These are phyloP conservation scores for Dendroctonus valens DNA, from an alignment of 1,140 invertebrate genomes.

Conservation along the genomic window DNA sequence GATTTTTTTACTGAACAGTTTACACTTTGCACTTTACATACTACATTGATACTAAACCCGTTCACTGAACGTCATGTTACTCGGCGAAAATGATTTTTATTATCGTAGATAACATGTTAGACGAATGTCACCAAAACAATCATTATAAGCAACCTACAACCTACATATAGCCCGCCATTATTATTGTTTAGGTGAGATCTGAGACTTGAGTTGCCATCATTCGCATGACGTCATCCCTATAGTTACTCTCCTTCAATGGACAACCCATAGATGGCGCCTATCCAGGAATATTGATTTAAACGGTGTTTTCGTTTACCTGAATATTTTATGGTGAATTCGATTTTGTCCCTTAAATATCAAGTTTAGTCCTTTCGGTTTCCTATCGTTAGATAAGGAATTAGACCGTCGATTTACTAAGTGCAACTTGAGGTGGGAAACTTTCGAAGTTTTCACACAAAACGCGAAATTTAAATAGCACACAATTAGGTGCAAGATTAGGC, in stretches of 20 bases:
- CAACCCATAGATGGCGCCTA: no score
- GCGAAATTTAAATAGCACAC: no score
- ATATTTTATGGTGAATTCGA: no score
- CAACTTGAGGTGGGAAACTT: no score
- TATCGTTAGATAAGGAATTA: no score
- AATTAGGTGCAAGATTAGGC: no score
- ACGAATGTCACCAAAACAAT: slow-evolving; percentile 11
- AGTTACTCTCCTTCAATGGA: not conserved
- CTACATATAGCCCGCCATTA: slow-evolving; percentile 31
- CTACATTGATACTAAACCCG: slow-evolving; percentile 2
- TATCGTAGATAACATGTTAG: slow-evolving; percentile 11
- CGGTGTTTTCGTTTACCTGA: no score
- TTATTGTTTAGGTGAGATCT: slow-evolving; percentile 25
- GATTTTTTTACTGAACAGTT: slow-evolving; percentile 23
- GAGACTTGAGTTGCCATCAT: slow-evolving; percentile 19
- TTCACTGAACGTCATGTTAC: slow-evolving; percentile 6
- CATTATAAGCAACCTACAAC: slow-evolving; percentile 30
- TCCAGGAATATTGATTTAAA: no score
- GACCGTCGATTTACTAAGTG: no score
- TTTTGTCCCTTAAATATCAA: no score
- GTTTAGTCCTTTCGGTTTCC: no score
- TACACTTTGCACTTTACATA: slow-evolving; percentile 31
- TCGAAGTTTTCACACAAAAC: no score
- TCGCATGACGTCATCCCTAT: slow-evolving; percentile 24
- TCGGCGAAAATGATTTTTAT: slow-evolving; percentile 11